Evolutionary conservation across 2,113 vertebrate species (phyloP).

Genomic region (Stercorarius parasiticus): DNA sequence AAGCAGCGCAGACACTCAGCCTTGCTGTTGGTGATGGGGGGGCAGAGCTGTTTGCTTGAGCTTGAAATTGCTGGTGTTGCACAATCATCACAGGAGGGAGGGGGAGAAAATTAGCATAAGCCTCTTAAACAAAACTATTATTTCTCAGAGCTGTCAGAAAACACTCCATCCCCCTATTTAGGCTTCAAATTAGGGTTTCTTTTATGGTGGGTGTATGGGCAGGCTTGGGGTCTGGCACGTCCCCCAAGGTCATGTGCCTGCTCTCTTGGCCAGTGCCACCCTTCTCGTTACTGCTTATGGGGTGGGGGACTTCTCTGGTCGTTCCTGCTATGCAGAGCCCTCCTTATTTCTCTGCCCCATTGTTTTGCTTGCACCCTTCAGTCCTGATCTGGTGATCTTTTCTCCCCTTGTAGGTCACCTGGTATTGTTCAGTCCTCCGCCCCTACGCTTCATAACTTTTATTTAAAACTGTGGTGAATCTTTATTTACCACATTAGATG

Average conservation of each 20-base stretch:
- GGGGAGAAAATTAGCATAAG: neutral
- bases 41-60: neutral
- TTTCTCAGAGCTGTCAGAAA: neutral
- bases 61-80: neutral
- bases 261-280: neutral
- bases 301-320: neutral
- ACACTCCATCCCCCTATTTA: neutral
- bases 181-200: neutral
- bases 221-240: neutral
- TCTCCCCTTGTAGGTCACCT: neutral
- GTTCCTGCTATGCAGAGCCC: neutral
- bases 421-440: neutral
- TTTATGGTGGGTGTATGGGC: neutral
- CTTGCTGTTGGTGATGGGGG: neutral
- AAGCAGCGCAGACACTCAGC: neutral
- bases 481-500: neutral
- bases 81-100: neutral
- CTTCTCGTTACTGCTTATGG: neutral
- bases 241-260: neutral
- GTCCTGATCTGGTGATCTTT: neutral
- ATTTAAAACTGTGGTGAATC: neutral
- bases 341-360: neutral
- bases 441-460: neutral
- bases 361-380: neutral
- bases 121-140: neutral